Evolutionary conservation across 2,797 vertebrate genomes (phyloP), one percentile per base, ranked within the genome.

Genomic region (Thalassophryne amazonica): DNA sequence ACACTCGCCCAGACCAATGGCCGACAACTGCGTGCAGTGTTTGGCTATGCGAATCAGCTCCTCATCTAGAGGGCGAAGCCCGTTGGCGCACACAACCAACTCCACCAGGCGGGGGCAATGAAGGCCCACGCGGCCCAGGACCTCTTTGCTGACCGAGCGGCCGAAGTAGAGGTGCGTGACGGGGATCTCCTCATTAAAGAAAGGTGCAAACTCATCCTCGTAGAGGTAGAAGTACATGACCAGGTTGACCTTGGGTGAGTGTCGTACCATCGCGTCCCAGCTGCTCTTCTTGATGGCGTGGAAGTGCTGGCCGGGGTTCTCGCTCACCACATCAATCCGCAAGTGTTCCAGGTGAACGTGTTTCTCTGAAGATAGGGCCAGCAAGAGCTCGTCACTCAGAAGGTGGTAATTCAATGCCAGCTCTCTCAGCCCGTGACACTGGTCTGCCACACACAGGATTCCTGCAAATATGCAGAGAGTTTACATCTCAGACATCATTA

Each of bases 151-250:
- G 51, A 99, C 97, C 0, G 95, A 98, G 62, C 95, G 93, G 7
- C 97, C 97, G 0, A 99, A 99, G 85, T 99, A 99, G 29, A 99
- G 94, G 80, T 99, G 97, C 1, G 96, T 99, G 73, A 98, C 93
- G 0, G 97, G 97, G 38, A 91, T 93, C 86, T 98, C 96, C 0
- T 98, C 95, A 8, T 93, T 93, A 60, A 99, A 98, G 85, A 99
- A 99, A 0, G 94, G 96, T 48, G 94, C 93, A 8, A 99, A 99
- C 86, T 99, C 96, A 9, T 99, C 92, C 79, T 99, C 96, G 0
- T 99, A 98, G 51, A 99, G 90, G 83, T 97, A 99, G 79, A 99
- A 99, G 89, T 99, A 99, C 97, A 99, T 98, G 19, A 99, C 97
- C 78, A 99, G 85, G 76, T 94, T 99, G 41, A 99, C 95, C 84